Percentiles rank a stretch among this genome's conserved stretches.
These are phyloP conservation scores for Colius striatus DNA, from an alignment of 2,113 vertebrate species.

Conservation along the genomic window DNA sequence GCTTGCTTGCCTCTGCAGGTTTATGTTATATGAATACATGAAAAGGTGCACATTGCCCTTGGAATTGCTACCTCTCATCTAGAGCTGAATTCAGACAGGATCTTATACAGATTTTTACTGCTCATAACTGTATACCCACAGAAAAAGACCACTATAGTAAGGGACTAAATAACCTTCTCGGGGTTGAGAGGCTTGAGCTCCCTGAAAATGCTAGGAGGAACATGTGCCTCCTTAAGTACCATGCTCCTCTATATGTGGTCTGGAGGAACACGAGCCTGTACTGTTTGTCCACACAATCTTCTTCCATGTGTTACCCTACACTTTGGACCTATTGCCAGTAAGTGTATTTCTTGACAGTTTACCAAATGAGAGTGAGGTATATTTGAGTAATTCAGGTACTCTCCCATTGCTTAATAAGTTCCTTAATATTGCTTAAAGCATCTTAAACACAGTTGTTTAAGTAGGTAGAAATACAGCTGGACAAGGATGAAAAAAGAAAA, in stretches of 20 bases:
- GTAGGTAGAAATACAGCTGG: background rate
- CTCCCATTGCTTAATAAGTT: background rate
- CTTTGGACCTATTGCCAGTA: background rate
- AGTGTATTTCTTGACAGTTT: background rate
- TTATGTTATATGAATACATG: background rate
- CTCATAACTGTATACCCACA: background rate
- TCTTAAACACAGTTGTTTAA: background rate
- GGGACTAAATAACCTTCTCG: background rate
- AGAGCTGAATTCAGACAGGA: background rate
- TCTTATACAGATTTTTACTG: background rate
- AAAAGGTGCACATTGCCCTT: background rate
- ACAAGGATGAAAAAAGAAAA: background rate
- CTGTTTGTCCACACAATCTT: background rate
- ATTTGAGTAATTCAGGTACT: background rate
- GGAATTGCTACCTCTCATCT: background rate
- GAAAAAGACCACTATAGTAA: background rate
- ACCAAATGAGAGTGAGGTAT: background rate
- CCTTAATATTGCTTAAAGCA: background rate
- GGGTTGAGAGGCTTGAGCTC: background rate
- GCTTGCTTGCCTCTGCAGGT: background rate
- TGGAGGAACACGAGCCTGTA: background rate
- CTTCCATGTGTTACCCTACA: background rate
- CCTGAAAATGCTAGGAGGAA: background rate
- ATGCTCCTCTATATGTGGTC: fast-evolving
- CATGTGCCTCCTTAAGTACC: background rate